These are phyloP conservation scores for Lithophane leautieri DNA, from an alignment of 2,888 invertebrate species.

Conservation along the genomic window DNA sequence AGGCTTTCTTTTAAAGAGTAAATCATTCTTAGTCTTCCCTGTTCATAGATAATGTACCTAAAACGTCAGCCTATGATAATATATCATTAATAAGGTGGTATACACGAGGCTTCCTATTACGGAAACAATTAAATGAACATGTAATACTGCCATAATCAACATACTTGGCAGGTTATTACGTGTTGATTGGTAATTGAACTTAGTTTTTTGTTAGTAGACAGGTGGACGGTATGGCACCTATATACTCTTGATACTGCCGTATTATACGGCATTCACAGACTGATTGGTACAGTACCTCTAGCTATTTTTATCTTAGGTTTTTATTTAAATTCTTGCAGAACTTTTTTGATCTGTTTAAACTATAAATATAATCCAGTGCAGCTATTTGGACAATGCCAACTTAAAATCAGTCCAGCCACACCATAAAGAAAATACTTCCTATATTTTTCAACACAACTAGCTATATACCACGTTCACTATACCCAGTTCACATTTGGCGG, in stretches of 20 bases:
- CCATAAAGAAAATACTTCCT: background rate
- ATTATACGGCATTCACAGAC: background rate
- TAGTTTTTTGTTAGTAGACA: background rate
- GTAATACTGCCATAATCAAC: background rate
- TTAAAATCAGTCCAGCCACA: background rate
- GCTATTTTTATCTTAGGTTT: background rate
- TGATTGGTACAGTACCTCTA: background rate
- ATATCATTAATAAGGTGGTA: background rate
- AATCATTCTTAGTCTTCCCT: background rate
- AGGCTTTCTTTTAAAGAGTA: background rate
- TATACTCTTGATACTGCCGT: background rate
- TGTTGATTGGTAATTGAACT: background rate
- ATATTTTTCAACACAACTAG: background rate
- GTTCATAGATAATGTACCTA: background rate
- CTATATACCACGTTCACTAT: conserved; percentile 2
- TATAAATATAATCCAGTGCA: too few species aligned
- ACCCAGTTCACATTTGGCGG: background rate
- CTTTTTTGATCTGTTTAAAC: background rate
- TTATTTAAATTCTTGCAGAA: background rate
- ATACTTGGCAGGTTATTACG: background rate
- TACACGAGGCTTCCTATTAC: background rate
- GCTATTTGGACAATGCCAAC: background rate
- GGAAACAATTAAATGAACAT: background rate
- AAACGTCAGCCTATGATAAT: background rate
- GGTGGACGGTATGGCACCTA: too few species aligned